Conservation (phyloP, 2,888 invertebrate genomes). For the Catonia carolina region DNA sequence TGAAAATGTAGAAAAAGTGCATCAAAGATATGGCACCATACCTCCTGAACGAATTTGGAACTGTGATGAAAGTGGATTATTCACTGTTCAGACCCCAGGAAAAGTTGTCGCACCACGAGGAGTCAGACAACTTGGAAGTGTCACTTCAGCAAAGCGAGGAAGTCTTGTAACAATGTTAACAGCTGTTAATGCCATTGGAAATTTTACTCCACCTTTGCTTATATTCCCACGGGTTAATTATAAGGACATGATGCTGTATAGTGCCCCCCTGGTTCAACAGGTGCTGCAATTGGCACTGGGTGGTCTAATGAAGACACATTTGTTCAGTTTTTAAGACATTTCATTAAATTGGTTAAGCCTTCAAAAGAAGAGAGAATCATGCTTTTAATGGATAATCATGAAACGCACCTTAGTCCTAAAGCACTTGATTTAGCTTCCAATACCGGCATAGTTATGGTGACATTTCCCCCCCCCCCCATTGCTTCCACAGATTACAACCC, state of each 20-base stretch:
- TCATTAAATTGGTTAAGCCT: conserved; percentile 17
- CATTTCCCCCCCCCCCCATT: background rate
- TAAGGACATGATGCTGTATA: conserved; percentile 34
- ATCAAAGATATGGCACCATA: conserved; percentile 15
- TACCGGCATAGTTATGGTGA: background rate
- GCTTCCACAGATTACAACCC: background rate
- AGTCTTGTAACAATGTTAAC: conserved; percentile 30
- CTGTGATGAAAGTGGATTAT: conserved; percentile 32
- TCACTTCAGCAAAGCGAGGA: conserved; percentile 36
- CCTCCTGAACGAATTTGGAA: conserved; percentile 30
- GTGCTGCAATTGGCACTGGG: conserved; percentile 32
- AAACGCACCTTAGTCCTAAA: background rate
- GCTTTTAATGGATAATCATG: conserved; percentile 11
- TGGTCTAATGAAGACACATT: conserved; percentile 34
- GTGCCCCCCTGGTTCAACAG: conserved; percentile 35
- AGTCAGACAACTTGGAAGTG: conserved; percentile 32
- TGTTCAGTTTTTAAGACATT: conserved; percentile 24
- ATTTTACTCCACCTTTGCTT: conserved; percentile 33
- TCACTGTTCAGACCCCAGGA: conserved; percentile 34
- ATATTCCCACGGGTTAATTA: conserved; percentile 34
- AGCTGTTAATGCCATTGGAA: conserved; percentile 31
- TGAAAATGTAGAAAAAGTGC: conserved; percentile 21
- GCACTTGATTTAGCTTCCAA: background rate
- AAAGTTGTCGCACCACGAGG: conserved; percentile 31
- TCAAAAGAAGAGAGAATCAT: conserved; percentile 14